Evolutionary conservation across 2,888 invertebrate species (phyloP).

Genomic region (Lomographa bimaculata): DNA sequence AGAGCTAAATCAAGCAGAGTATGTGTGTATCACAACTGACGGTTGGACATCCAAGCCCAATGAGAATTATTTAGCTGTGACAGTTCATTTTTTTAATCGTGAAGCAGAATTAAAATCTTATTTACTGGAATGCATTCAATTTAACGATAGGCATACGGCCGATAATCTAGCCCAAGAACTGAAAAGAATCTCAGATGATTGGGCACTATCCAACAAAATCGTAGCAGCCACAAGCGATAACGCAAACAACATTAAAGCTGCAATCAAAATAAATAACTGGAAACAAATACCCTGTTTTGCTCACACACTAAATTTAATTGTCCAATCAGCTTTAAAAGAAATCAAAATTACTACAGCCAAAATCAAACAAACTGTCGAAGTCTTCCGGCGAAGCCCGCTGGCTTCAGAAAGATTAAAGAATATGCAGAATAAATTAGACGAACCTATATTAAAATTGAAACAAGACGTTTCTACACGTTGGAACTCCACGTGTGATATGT

Average conservation of each 20-base stretch:
- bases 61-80: slow-evolving; percentile 3
- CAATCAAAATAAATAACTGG: slow-evolving; percentile 15
- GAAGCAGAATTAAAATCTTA: not conserved
- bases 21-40: slow-evolving; percentile 9
- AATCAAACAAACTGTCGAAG: not conserved
- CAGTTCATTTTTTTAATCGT: slow-evolving; percentile 1
- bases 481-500: slow-evolving; percentile 2
- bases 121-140: not conserved
- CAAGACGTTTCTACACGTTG: slow-evolving; percentile 3
- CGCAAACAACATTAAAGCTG: slow-evolving; percentile 18
- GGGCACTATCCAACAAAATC: slow-evolving; percentile 1
- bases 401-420: slow-evolving; percentile 1
- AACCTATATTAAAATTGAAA: slow-evolving; percentile 2
- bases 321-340: slow-evolving; percentile 15
- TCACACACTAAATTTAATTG: slow-evolving; percentile 19
- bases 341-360: slow-evolving; percentile 2
- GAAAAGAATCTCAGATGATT: slow-evolving; percentile 5
- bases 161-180: slow-evolving; percentile 7
- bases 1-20: too few species aligned
- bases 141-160: slow-evolving; percentile 3
- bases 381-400: slow-evolving; percentile 2
- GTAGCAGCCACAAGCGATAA: slow-evolving; percentile 20
- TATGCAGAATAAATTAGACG: slow-evolving; percentile 3
- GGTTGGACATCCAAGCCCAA: slow-evolving; percentile 6
- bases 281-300: slow-evolving; percentile 23